phyloP scores from a whole-genome alignment of 1,140 invertebrate species.

The Drosophila mojavensis region DNA sequence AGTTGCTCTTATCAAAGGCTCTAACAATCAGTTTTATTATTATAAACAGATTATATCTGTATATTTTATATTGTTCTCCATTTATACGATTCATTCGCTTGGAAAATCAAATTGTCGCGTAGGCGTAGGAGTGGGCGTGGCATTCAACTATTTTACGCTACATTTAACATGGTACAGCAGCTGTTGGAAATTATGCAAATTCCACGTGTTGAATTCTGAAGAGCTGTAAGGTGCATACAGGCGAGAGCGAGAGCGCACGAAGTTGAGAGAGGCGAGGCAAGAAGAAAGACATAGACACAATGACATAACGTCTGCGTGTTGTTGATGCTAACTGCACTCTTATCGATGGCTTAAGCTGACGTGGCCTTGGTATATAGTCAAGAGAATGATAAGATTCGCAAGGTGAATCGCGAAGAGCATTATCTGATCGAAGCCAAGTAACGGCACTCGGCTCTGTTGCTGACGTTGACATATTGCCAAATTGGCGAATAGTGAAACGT shows the following conservation, averaged over 20 bases:
- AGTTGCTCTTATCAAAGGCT: background rate
- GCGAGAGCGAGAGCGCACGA: background rate
- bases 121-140: background rate
- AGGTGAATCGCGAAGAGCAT: background rate
- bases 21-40: background rate
- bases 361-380: conserved; percentile 43
- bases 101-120: conserved; percentile 25
- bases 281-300: conserved; percentile 2
- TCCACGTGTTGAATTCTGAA: conserved; percentile 67
- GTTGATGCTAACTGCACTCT: conserved; percentile 35
- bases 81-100: background rate
- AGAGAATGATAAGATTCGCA: conserved; percentile 34
- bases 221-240: conserved; percentile 51
- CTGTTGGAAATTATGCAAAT: conserved; percentile 63
- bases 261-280: background rate
- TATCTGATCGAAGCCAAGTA: conserved; percentile 24
- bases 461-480: conserved; percentile 39
- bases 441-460: background rate
- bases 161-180: conserved; percentile 50
- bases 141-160: conserved; percentile 43
- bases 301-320: conserved; percentile 37
- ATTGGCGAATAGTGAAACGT: conserved; percentile 7
- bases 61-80: background rate
- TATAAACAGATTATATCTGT: background rate
- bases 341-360: conserved; percentile 48